Evolutionary conservation across 2,888 invertebrate species (phyloP).

Genomic region (Troides aeacus): DNA sequence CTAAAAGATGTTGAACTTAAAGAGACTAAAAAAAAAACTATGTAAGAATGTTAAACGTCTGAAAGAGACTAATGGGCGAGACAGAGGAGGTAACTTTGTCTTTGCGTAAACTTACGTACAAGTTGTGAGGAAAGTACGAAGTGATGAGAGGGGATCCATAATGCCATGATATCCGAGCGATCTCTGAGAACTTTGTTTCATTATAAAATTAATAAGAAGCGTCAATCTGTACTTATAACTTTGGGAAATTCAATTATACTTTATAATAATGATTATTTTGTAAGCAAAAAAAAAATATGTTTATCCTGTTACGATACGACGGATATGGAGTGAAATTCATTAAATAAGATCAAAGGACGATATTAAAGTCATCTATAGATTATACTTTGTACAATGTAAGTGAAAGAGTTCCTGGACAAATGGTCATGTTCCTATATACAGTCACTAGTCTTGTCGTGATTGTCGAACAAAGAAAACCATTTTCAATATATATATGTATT

Average conservation of each 20-base stretch:
- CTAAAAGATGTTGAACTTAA: too few relatives aligned
- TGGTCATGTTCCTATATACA: too few relatives aligned
- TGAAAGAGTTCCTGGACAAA: too few relatives aligned
- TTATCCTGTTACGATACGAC: not conserved
- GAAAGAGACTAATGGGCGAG: slow-evolving; percentile 22
- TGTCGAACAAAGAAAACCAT: too few relatives aligned
- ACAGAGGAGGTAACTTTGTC: slow-evolving; percentile 21
- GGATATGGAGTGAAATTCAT: not conserved
- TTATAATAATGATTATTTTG: not conserved
- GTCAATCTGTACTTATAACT: not conserved
- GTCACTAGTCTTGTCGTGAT: too few relatives aligned
- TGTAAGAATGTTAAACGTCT: slow-evolving; percentile 12
- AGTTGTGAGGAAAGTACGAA: slow-evolving; percentile 17
- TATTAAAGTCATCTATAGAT: too few relatives aligned
- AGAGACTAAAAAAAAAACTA: too few relatives aligned
- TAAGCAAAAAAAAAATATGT: not conserved
- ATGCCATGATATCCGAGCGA: slow-evolving; percentile 5
- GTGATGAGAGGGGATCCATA: slow-evolving; percentile 14
- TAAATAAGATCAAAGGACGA: not conserved
- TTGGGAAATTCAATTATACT: not conserved
- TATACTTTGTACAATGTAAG: too few relatives aligned
- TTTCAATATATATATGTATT: too few relatives aligned
- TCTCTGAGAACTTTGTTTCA: slow-evolving; percentile 10
- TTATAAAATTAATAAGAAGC: slow-evolving; percentile 11
- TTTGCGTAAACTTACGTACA: slow-evolving; percentile 24